Percentiles rank a stretch among this genome's conserved stretches.
phyloP scores from a whole-genome alignment of 1,140 invertebrate species.

The Metaphire vulgaris region DNA sequence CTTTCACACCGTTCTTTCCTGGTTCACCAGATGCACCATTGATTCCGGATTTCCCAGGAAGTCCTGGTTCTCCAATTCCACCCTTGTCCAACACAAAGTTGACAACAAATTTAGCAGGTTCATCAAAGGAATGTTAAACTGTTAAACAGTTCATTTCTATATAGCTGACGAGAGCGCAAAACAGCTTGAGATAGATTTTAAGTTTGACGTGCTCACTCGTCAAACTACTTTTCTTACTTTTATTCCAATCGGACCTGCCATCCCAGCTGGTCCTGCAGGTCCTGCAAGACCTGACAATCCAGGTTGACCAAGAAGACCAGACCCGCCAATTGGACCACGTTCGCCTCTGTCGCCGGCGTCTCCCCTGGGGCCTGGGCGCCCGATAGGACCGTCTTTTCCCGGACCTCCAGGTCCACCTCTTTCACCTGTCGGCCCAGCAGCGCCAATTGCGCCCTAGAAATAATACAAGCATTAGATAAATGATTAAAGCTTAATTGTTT shows the following conservation, averaged over 20 bases:
- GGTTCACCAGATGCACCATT: constrained; percentile 10
- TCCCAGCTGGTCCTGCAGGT: constrained; percentile 64
- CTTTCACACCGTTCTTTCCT: constrained; percentile 23
- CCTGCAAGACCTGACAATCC: constrained; percentile 53
- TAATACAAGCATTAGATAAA: too few relatives aligned
- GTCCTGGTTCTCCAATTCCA: constrained; percentile 21
- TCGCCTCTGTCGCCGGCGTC: constrained; percentile 50
- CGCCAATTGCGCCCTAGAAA: not conserved
- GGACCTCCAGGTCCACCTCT: constrained; percentile 65
- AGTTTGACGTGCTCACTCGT: too few relatives aligned
- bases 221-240: too few relatives aligned
- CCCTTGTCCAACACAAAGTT: constrained; percentile 22
- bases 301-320: constrained; percentile 50
- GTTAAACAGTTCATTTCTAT: too few relatives aligned
- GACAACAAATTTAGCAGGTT: too few relatives aligned
- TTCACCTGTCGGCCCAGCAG: constrained; percentile 58
- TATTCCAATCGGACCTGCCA: constrained; percentile 57
- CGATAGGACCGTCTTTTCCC: constrained; percentile 71
- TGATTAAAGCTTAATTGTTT: too few relatives aligned
- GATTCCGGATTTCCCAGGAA: constrained; percentile 11
- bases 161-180: too few relatives aligned
- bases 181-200: too few relatives aligned
- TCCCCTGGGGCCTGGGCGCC: constrained; percentile 68
- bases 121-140: too few relatives aligned
- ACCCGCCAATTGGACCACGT: constrained; percentile 19